Percentiles rank a stretch among this genome's conserved stretches.
Evolutionary conservation across 2,888 invertebrate species (phyloP).

Genomic region (Meteorus cinctellus): DNA sequence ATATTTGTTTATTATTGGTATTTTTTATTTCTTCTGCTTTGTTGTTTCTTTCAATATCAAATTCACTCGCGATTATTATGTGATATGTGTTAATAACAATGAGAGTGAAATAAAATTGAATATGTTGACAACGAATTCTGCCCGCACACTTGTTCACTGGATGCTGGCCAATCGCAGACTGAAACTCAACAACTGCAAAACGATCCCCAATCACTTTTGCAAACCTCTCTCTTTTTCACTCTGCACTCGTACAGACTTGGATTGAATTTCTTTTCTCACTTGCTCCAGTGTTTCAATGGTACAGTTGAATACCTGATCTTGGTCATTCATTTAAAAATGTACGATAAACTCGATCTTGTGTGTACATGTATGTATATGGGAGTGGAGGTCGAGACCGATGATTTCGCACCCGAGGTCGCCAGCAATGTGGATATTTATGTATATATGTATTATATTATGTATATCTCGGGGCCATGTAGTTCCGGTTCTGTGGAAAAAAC

Average conservation of each 20-base stretch:
- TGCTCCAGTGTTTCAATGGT: not conserved
- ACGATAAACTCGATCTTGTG: slow-evolving; percentile 1
- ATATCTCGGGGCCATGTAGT: slow-evolving; percentile 23
- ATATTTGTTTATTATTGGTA: not conserved
- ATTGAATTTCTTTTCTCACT: not conserved
- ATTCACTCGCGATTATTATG: slow-evolving; percentile 15
- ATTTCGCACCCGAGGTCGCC: slow-evolving; percentile 3
- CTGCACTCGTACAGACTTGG: not conserved
- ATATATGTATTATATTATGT: slow-evolving; percentile 1
- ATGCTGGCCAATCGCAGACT: slow-evolving; percentile 45
- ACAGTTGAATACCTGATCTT: not conserved
- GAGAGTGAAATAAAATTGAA: not conserved
- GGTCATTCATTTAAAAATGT: not conserved
- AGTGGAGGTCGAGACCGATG: slow-evolving; percentile 16
- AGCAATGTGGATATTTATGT: not conserved
- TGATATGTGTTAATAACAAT: slow-evolving; percentile 4
- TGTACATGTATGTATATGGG: not conserved
- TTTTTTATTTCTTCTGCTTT: not conserved
- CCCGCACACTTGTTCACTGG: slow-evolving; percentile 41
- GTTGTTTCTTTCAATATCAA: not conserved
- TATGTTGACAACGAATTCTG: slow-evolving; percentile 34
- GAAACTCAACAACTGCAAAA: slow-evolving; percentile 21
- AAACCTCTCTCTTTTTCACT: slow-evolving; percentile 23
- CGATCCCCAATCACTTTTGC: slow-evolving; percentile 31
- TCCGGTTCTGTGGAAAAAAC: slow-evolving; percentile 14